Evolutionary conservation across 2,888 invertebrate genomes (phyloP), one percentile per base, ranked within the genome.

Genomic region (Cordylochernes scorpioides): DNA sequence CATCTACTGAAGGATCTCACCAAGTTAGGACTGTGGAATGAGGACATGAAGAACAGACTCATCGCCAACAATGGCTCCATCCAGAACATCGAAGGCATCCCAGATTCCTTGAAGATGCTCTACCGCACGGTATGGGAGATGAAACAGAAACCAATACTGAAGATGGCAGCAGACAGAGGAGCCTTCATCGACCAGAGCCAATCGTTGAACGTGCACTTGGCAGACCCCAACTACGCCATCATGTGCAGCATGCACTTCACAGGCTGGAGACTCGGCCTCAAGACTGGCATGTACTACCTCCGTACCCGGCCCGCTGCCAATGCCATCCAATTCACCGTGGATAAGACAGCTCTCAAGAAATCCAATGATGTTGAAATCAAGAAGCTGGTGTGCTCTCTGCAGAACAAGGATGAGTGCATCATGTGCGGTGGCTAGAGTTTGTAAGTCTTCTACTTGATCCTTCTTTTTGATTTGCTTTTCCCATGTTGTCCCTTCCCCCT

Each of bases 281-380:
- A 97, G 58, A 97, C 94, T 2, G 97, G 97, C 28, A 91, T 97
- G 91, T 99, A 97, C 54, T 94, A 97, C 52, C 59, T 97, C 39
- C 65, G 91, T 28, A 91, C 88, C 0, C 88, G 86, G 50, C 82
- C 94, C 5, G 94, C 94, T 1, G 84, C 75, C 2, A 72, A 78
- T 52, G 84, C 94, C 4, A 82, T 94, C 43, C 86, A 97, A 50
- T 94, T 97, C 53, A 94, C 94, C 0, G 86, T 94, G 0, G 86
- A 94, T 53, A 91, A 91, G 50, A 58, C 62, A 1, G 68, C 64
- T 45, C 49, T 71, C 15, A 49, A 49, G 5, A 52, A 51, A 15
- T 14, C 21, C 7, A 14, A 14, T 7, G 38, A 45, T 24, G 43
- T 53, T 8, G 17, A 30, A 4, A 49, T 53, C 19, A 55, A 58